Evolutionary conservation across 1,140 invertebrate genomes (phyloP).

Genomic region (Harpegnathos saltator): DNA sequence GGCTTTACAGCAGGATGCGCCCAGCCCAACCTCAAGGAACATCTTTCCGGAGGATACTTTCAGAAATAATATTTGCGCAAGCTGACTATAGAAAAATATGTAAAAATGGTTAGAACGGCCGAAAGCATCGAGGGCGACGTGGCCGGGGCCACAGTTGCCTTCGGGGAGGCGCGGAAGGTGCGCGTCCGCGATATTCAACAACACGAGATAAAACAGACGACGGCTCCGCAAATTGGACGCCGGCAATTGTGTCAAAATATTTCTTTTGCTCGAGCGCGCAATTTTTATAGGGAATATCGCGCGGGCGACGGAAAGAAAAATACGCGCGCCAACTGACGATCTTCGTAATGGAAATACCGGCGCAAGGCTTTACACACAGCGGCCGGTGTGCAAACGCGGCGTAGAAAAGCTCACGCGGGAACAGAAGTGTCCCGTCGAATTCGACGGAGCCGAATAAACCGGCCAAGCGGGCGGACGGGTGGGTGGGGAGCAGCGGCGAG

Average conservation of each 20-base stretch:
- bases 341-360: background rate
- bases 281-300: slow-evolving; percentile 36
- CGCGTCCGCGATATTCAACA: background rate
- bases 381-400: background rate
- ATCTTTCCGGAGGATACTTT: background rate
- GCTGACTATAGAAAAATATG: slow-evolving; percentile 21
- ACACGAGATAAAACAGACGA: slow-evolving; percentile 8
- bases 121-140: slow-evolving; percentile 6
- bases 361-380: background rate
- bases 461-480: too few relatives aligned
- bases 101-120: background rate
- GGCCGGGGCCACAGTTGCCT: background rate
- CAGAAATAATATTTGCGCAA: slow-evolving; percentile 32
- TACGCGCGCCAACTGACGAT: background rate
- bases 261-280: slow-evolving; percentile 17
- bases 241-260: slow-evolving; percentile 32
- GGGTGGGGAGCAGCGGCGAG: too few relatives aligned
- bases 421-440: background rate
- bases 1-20: background rate
- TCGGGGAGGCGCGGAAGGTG: background rate
- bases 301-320: background rate
- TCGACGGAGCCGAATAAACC: slow-evolving; percentile 25
- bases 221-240: background rate
- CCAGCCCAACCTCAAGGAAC: background rate
- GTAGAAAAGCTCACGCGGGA: background rate